A percentile compares a stretch with the other conserved stretches of the same genome.
Conservation (phyloP, 1,140 invertebrate species). For the Brachionus calyciflorus region DNA sequence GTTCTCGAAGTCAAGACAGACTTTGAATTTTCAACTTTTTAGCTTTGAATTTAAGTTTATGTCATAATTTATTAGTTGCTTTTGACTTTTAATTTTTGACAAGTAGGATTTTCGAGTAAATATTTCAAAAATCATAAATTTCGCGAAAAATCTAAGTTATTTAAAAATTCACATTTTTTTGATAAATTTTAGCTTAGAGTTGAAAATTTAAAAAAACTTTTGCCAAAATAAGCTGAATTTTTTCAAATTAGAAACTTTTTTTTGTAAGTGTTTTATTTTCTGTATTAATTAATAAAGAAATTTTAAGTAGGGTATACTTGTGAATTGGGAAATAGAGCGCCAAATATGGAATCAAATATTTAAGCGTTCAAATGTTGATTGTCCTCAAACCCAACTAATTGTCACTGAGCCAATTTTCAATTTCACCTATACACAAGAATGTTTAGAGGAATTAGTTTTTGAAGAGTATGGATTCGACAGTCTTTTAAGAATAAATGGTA, state of each 20-base stretch:
- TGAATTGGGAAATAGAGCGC: conserved; percentile 39
- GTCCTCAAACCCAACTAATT: conserved; percentile 22
- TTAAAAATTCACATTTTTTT: no score
- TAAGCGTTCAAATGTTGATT: not conserved
- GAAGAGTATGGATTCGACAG: conserved; percentile 29
- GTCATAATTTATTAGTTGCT: no score
- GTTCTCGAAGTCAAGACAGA: no score
- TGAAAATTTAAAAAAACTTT: no score
- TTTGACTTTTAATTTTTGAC: no score
- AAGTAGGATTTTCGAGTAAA: no score
- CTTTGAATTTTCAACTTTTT: no score
- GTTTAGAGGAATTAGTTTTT: conserved; percentile 29
- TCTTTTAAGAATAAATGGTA: conserved; percentile 36
- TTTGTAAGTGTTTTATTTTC: not conserved
- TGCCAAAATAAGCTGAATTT: no score
- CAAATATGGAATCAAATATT: conserved; percentile 46
- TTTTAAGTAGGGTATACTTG: conserved; percentile 22
- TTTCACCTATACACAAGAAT: conserved; percentile 37
- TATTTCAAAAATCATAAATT: no score
- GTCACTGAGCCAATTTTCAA: conserved; percentile 44
- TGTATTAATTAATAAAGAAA: not conserved
- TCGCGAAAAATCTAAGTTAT: no score
- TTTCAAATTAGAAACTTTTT: not conserved
- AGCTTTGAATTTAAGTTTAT: no score
- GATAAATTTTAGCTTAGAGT: no score